Conservation (phyloP, 2,113 vertebrate genomes). For the Asarcornis scutulata region DNA sequence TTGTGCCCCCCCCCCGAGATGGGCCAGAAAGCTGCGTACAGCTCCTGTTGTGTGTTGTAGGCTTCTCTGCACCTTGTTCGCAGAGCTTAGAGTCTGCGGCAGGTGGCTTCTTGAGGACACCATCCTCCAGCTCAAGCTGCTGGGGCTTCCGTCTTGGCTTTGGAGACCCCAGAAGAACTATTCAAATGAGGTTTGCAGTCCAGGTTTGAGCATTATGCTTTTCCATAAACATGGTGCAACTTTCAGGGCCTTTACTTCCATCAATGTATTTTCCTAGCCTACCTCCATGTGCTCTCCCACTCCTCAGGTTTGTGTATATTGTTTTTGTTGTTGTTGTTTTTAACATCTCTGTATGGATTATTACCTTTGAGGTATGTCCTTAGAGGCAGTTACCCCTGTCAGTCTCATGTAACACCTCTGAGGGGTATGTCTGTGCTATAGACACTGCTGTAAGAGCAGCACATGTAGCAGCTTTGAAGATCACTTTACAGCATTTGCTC, state of each 20-base stretch:
- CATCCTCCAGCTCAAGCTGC: not conserved
- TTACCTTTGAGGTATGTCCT: rapidly evolving
- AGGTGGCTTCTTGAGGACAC: not conserved
- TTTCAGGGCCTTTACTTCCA: not conserved
- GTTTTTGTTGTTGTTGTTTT: not conserved
- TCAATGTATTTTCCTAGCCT: not conserved
- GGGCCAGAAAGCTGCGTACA: not conserved
- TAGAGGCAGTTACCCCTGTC: not conserved
- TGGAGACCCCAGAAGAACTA: not conserved
- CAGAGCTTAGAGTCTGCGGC: not conserved
- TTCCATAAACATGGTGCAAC: not conserved
- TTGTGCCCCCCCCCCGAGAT: not conserved
- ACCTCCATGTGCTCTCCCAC: rapidly evolving
- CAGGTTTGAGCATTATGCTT: not conserved
- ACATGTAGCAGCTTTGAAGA: not conserved
- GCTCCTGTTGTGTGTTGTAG: not conserved
- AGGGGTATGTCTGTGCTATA: rapidly evolving
- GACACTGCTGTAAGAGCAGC: not conserved
- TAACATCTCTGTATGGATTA: not conserved
- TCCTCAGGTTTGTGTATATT: not conserved
- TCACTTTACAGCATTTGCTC: not conserved
- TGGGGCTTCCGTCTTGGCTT: not conserved
- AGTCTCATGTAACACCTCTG: not conserved
- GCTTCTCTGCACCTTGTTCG: not conserved
- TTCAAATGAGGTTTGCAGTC: not conserved